phyloP scores from a whole-genome alignment of 2,888 invertebrate species.

The Agriopis aurantiaria region DNA sequence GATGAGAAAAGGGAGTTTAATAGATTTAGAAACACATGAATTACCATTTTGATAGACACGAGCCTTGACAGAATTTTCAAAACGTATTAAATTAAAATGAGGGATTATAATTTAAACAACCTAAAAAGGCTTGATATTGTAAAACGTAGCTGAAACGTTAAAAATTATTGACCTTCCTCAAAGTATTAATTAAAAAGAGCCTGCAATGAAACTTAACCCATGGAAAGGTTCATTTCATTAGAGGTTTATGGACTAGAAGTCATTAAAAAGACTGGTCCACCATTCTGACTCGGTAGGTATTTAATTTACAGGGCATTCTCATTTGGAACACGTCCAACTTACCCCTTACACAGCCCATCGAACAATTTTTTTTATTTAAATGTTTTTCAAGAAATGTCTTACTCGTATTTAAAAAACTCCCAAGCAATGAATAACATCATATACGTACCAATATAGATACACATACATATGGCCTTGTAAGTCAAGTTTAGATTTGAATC shows the following conservation, averaged over 20 bases:
- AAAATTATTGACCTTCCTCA: constrained; percentile 1
- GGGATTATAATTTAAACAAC: too few relatives aligned
- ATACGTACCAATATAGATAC: neutral
- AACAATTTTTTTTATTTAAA: constrained; percentile 48
- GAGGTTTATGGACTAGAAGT: constrained; percentile 30
- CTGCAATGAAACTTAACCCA: constrained; percentile 10
- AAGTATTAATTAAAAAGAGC: constrained; percentile 7
- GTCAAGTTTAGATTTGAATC: constrained; percentile 11
- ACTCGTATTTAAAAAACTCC: neutral
- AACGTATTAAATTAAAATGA: too few relatives aligned
- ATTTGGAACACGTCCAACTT: constrained; percentile 59
- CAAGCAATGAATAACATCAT: neutral
- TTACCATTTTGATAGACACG: too few relatives aligned
- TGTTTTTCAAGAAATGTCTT: constrained; percentile 9
- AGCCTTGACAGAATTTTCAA: too few relatives aligned
- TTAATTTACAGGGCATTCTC: constrained; percentile 60
- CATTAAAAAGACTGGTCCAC: constrained; percentile 45
- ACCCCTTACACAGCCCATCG: constrained; percentile 20
- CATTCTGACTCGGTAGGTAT: constrained; percentile 50
- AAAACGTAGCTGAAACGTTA: too few relatives aligned
- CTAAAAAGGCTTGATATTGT: too few relatives aligned
- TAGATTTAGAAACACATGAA: too few relatives aligned
- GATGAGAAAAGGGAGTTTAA: neutral
- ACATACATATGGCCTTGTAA: neutral
- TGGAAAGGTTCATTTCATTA: constrained; percentile 21